Evolutionary conservation across 53 echinoderm and acorn worm species (phyloP).

Genomic region (Hippasteria phrygiana): DNA sequence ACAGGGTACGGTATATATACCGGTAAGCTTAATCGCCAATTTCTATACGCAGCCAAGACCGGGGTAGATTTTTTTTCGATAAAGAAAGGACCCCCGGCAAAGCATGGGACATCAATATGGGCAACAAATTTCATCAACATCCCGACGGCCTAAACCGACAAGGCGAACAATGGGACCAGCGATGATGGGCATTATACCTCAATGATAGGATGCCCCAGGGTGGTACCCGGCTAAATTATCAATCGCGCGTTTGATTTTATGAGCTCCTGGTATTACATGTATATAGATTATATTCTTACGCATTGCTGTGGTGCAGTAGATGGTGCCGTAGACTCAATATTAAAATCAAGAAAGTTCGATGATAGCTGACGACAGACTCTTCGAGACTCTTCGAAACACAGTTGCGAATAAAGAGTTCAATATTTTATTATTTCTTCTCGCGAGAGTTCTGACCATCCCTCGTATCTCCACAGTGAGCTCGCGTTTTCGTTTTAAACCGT

Average conservation of each 20-base stretch:
- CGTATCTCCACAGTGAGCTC: too few species aligned
- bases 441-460: too few species aligned
- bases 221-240: slow-evolving; percentile 50
- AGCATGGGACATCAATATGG: slow-evolving; percentile 55
- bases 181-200: slow-evolving; percentile 28
- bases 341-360: too few species aligned
- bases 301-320: too few species aligned
- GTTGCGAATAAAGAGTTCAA: too few species aligned
- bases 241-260: slow-evolving; percentile 59
- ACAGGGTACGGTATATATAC: background rate
- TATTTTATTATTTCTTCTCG: too few species aligned
- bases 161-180: slow-evolving; percentile 37
- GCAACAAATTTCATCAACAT: slow-evolving; percentile 64
- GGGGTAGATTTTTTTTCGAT: slow-evolving; percentile 44
- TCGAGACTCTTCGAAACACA: too few species aligned
- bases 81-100: slow-evolving; percentile 31
- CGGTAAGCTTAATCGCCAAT: slow-evolving; percentile 31
- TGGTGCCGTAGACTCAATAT: too few species aligned
- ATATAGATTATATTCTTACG: too few species aligned
- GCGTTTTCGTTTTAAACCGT: too few species aligned
- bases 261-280: too few species aligned
- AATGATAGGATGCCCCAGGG: slow-evolving; percentile 22
- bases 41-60: slow-evolving; percentile 18
- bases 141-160: slow-evolving; percentile 43
- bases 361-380: too few species aligned